Evolutionary conservation across 2,797 vertebrate genomes (phyloP), one percentile per base, ranked within the genome.

Genomic region (Danio jaintianensis): DNA sequence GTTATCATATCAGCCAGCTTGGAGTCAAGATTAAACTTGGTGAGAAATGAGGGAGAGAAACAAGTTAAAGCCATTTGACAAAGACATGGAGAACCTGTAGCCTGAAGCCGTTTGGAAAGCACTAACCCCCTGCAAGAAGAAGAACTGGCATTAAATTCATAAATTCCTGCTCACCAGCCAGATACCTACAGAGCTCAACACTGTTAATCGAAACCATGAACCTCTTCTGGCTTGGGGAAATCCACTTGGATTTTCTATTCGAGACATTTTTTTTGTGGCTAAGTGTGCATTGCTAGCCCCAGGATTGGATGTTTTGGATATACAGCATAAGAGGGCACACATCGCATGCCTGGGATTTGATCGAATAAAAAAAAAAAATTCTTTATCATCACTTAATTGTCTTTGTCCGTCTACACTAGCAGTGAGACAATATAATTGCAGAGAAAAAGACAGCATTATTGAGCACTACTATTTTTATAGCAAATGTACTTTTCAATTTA

Each of bases 121-220:
- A 93, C 94, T 91, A 94, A 94, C 93, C 95, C 93, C 94, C 94
- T 95, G 92, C 95, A 95, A 94, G 93, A 94, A 91, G 93, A 93
- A 90, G 29, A 91, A 93, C 91, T 94, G 94, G 94, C 93, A 92
- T 86, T 88, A 88, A 92, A 90, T 88, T 89, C 92, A 91, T 88
- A 93, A 90, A 93, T 92, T 92, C 90, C 92, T 93, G 92, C 86
- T 94, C 93, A 93, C 86, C 79, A 89, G 92, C 94, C 95, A 96
- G 95, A 95, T 95, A 95, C 94, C 89, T 91, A 87, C 89, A 90
- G 91, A 94, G 93, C 95, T 93, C 93, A 93, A 96, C 93, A 91
- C 93, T 94, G 94, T 94, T 94, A 95, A 95, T 95, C 93, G 95
- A 91, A 92, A 84, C 77, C 89, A 91, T 89, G 93, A 93, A 95